These are phyloP conservation scores for Cyprinella venusta DNA, from an alignment of 2,797 vertebrate genomes.

Conservation along the genomic window DNA sequence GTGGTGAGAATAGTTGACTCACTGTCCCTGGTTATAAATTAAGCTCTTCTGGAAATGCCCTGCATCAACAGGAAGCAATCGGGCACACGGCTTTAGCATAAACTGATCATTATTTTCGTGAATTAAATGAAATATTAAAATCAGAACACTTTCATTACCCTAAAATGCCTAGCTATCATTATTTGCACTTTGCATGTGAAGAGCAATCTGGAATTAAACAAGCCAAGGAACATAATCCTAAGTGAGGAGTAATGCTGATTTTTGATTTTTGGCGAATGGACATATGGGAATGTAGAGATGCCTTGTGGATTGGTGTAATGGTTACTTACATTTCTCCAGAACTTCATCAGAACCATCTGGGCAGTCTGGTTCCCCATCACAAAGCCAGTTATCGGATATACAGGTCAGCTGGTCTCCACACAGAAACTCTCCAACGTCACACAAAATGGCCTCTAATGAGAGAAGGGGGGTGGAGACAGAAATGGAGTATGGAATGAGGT, in stretches of 20 bases:
- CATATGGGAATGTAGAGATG: slow-evolving; percentile 17
- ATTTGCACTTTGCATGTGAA: slow-evolving; percentile 18
- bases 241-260: slow-evolving; percentile 1
- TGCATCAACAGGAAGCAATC: slow-evolving; percentile 51
- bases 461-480: slow-evolving; percentile 60
- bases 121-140: slow-evolving; percentile 63
- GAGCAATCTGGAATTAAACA: not conserved
- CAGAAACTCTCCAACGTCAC: slow-evolving; percentile 91
- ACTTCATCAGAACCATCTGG: slow-evolving; percentile 90
- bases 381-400: slow-evolving; percentile 90
- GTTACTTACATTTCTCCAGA: slow-evolving; percentile 85
- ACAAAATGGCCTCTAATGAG: slow-evolving; percentile 81
- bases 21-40: slow-evolving; percentile 69
- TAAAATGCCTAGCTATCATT: not conserved
- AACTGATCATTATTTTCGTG: slow-evolving; percentile 50
- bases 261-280: not conserved
- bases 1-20: slow-evolving; percentile 60
- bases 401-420: slow-evolving; percentile 85
- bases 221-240: not conserved
- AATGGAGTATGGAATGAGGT: slow-evolving; percentile 61
- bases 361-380: slow-evolving; percentile 92
- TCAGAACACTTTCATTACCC: slow-evolving; percentile 45
- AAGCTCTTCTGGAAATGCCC: slow-evolving; percentile 53
- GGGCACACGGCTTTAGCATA: slow-evolving; percentile 15
- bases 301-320: slow-evolving; percentile 66